phyloP scores from a whole-genome alignment of 2,888 invertebrate genomes.

The Podotricha telesiphe region DNA sequence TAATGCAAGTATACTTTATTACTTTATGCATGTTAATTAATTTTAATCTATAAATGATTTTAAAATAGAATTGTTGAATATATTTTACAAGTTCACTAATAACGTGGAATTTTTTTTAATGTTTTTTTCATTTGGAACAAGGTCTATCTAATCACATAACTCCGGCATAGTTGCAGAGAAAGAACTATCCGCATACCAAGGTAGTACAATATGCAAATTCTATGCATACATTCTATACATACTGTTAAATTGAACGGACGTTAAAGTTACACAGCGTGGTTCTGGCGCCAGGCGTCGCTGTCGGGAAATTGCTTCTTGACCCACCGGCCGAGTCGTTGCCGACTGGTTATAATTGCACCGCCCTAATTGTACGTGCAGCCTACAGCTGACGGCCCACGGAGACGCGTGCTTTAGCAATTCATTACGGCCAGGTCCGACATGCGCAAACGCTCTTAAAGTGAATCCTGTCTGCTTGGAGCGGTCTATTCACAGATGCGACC shows the following conservation, averaged over 20 bases:
- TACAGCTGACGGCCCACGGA: slow-evolving; percentile 57
- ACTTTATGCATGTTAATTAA: not conserved
- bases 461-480: slow-evolving; percentile 60
- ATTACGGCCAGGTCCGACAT: slow-evolving; percentile 66
- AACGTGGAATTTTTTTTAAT: not conserved
- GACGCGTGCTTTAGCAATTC: slow-evolving; percentile 71
- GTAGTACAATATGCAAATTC: slow-evolving; percentile 35
- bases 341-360: slow-evolving; percentile 76
- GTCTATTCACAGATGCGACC: slow-evolving; percentile 57
- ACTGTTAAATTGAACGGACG: slow-evolving; percentile 66
- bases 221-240: slow-evolving; percentile 60
- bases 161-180: slow-evolving; percentile 15
- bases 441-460: slow-evolving; percentile 75
- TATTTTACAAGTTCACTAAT: not conserved
- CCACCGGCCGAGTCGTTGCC: slow-evolving; percentile 72
- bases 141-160: not conserved
- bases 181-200: slow-evolving; percentile 37
- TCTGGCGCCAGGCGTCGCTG: slow-evolving; percentile 75
- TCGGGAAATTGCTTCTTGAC: slow-evolving; percentile 77
- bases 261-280: slow-evolving; percentile 74
- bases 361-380: slow-evolving; percentile 68
- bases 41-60: not conserved
- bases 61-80: not conserved
- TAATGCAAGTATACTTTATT: slow-evolving; percentile 19
- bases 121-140: not conserved